A percentile compares a stretch with the other conserved stretches of the same genome.
Conservation (phyloP, 2,888 invertebrate genomes). For the Drosophila nigricruria region DNA sequence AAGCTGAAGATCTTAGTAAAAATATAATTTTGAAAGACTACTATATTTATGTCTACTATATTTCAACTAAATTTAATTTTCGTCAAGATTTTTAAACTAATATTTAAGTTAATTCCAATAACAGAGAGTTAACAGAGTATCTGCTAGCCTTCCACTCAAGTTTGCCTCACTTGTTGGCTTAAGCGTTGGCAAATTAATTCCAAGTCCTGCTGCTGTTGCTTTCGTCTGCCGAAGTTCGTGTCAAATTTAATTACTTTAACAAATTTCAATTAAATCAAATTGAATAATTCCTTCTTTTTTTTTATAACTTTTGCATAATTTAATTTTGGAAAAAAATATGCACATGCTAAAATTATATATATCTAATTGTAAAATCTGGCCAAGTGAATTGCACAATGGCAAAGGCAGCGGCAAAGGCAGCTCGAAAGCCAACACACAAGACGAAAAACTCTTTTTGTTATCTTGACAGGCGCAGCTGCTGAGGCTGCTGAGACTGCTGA, state of each 20-base stretch:
- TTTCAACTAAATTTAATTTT: no score
- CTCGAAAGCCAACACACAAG: slow-evolving; percentile 28
- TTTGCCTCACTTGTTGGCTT: slow-evolving; percentile 49
- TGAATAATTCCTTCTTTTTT: slow-evolving; percentile 17
- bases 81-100: no score
- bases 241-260: slow-evolving; percentile 64
- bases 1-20: no score
- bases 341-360: slow-evolving; percentile 31
- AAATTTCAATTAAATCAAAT: slow-evolving; percentile 56
- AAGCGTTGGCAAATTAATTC: slow-evolving; percentile 55
- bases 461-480: slow-evolving; percentile 73
- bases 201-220: slow-evolving; percentile 7
- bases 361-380: slow-evolving; percentile 61
- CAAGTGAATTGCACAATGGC: slow-evolving; percentile 57
- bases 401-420: slow-evolving; percentile 16
- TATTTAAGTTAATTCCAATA: no score
- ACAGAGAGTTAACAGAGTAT: neutral
- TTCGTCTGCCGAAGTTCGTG: slow-evolving; percentile 28
- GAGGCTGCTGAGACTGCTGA: slow-evolving; percentile 46
- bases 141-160: neutral
- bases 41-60: no score
- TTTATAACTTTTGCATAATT: slow-evolving; percentile 60
- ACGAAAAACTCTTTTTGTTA: slow-evolving; percentile 64
- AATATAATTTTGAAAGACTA: no score
- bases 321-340: slow-evolving; percentile 25